Evolutionary conservation across 2,113 vertebrate genomes (phyloP), one percentile per base, ranked within the genome.

Genomic region (Carassius gibelio): DNA sequence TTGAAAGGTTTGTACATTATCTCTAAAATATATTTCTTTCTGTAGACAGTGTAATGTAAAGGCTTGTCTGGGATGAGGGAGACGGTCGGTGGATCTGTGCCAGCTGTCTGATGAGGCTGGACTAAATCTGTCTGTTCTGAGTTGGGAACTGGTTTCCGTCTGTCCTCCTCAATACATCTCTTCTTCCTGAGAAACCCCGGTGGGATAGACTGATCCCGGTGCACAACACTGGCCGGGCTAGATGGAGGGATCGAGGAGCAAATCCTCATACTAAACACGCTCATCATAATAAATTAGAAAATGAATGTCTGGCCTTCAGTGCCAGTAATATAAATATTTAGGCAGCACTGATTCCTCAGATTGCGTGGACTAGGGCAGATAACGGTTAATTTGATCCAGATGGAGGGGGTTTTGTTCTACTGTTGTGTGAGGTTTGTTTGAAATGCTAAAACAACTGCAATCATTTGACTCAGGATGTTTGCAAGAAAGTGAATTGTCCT

Each of bases 311-410:
- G 85, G 74, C 8, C 52, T 80, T 90, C 72, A 79, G 78, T 87
- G 66, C 59, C 34, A 13, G 15, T 57, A 86, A 80, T 81, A 55
- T 62, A 72, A 85, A 87, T 15, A 15, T 81, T 75, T 79, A 75
- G 88, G 62, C 19, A 42, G 82, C n/a, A 38, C 19, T 64, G 76
- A 85, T 72, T 36, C 4, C 72, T 30, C 52, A 8, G 52, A 48
- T 45, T 89, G 85, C 88, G 89, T 75, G 45, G 45, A 48, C 9
- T 48, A 48, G 45, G 45, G 45, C 45, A 71, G 83, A 85, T 88
- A 87, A 78, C 72, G 66, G 66, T n/a, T 90, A 87, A 90, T 92
- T 85, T 36, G 42, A 23, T 75, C 86, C 87, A 78, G 80, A 89
- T 91, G 85, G 78, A 80, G 62, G 61, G 45, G 4, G 68, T 42